Evolutionary conservation across 1,140 invertebrate species (phyloP).

Genomic region (Chlorops oryzae): DNA sequence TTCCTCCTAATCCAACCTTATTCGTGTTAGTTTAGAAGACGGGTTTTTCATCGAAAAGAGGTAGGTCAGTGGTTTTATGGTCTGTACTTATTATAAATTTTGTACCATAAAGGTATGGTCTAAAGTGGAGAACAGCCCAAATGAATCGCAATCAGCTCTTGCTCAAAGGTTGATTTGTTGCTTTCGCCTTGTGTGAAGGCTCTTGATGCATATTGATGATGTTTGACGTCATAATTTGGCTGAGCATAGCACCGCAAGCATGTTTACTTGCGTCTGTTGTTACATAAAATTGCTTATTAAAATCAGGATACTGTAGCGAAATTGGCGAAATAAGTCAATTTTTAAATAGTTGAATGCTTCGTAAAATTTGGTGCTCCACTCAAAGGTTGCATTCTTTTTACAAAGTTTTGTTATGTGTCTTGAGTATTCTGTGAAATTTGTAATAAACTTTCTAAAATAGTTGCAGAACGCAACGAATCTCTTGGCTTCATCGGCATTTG

Average conservation of each 20-base stretch:
- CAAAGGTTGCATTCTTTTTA: constrained; percentile 26
- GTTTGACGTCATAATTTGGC: too few relatives aligned
- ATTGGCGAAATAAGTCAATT: constrained; percentile 22
- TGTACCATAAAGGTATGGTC: constrained; percentile 36
- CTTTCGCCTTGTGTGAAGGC: constrained; percentile 27
- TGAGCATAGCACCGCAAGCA: constrained; percentile 19
- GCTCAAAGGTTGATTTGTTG: too few relatives aligned
- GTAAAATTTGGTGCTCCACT: constrained; percentile 23
- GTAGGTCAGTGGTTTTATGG: too few relatives aligned
- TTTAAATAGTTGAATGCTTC: constrained; percentile 26
- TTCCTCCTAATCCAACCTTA: constrained; percentile 23
- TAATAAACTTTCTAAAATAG: too few relatives aligned
- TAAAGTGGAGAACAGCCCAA: constrained; percentile 47
- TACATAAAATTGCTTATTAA: constrained; percentile 25
- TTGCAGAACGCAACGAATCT: too few relatives aligned
- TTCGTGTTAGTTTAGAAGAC: too few relatives aligned
- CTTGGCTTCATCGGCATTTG: too few relatives aligned
- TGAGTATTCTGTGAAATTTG: too few relatives aligned
- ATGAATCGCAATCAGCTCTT: constrained; percentile 39
- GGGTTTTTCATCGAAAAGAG: constrained; percentile 21
- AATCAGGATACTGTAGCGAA: constrained; percentile 42
- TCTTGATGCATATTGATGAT: constrained; percentile 31
- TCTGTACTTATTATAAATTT: constrained; percentile 29
- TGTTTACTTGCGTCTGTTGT: constrained; percentile 30
- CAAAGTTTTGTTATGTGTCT: constrained; percentile 16